phyloP scores from a whole-genome alignment of 2,113 vertebrate species.

The Cygnus atratus region DNA sequence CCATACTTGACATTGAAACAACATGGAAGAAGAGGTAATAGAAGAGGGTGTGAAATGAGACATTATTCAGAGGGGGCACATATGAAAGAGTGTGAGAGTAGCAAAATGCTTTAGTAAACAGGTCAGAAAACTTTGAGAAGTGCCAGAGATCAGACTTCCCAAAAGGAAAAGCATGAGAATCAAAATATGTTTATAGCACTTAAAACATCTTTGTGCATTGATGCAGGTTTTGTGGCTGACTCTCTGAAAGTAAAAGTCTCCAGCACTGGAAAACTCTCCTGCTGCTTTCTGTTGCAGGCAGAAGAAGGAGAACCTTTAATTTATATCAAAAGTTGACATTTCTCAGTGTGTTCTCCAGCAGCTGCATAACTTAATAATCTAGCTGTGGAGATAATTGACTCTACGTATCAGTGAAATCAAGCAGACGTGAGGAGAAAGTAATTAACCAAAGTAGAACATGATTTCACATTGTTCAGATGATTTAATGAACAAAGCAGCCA shows the following conservation, averaged over 20 bases:
- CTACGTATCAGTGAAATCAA: neutral
- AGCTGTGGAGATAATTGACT: neutral
- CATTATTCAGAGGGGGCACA: neutral
- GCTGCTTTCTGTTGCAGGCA: neutral
- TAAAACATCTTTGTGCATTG: neutral
- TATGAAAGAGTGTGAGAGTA: neutral
- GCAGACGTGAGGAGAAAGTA: constrained; percentile 22
- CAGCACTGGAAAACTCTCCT: neutral
- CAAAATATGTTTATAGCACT: neutral
- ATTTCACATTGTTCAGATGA: neutral
- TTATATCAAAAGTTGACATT: neutral
- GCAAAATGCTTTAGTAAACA: neutral
- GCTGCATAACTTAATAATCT: constrained; percentile 9
- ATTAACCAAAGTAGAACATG: neutral
- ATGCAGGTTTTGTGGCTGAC: neutral
- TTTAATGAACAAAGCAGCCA: neutral
- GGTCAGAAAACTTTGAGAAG: neutral
- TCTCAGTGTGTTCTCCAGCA: neutral
- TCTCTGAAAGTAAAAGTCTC: neutral
- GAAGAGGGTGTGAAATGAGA: neutral
- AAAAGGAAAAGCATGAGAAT: neutral
- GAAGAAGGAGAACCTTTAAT: neutral
- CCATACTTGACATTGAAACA: neutral
- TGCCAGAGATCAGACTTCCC: neutral
- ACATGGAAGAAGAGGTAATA: neutral